Percentiles rank a stretch among this genome's conserved stretches.
Conservation (phyloP, 2,888 invertebrate species). For the Dryobotodes eremita region DNA sequence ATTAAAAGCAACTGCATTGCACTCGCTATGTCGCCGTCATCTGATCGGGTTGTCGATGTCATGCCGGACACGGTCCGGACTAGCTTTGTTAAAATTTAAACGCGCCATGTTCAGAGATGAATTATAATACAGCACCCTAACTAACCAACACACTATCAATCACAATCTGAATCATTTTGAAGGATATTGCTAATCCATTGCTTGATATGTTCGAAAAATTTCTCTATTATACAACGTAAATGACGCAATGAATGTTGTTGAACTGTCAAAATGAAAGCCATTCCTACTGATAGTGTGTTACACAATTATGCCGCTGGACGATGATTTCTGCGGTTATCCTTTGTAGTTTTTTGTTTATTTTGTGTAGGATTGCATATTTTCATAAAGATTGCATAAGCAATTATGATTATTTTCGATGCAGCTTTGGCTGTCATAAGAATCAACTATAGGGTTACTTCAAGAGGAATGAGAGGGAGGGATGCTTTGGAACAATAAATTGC, state of each 20-base stretch:
- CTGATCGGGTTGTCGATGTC: conserved; percentile 22
- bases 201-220: too few species aligned
- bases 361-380: too few species aligned
- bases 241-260: too few species aligned
- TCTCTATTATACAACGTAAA: too few species aligned
- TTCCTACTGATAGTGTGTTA: too few species aligned
- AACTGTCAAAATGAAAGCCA: too few species aligned
- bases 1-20: background rate
- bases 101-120: background rate
- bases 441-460: background rate
- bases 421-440: background rate
- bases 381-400: too few species aligned
- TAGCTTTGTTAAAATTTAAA: conserved; percentile 22
- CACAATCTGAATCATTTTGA: too few species aligned
- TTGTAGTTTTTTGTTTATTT: background rate
- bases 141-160: too few species aligned
- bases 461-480: background rate
- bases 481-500: background rate
- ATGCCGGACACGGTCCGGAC: background rate
- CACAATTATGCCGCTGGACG: background rate
- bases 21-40: conserved; percentile 14
- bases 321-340: background rate
- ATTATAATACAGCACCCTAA: conserved; percentile 1
- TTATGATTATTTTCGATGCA: background rate
- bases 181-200: too few species aligned